phyloP scores from a whole-genome alignment of 64 coral and sea anemone genomes.

The Hydrozoanthus tunicans region DNA sequence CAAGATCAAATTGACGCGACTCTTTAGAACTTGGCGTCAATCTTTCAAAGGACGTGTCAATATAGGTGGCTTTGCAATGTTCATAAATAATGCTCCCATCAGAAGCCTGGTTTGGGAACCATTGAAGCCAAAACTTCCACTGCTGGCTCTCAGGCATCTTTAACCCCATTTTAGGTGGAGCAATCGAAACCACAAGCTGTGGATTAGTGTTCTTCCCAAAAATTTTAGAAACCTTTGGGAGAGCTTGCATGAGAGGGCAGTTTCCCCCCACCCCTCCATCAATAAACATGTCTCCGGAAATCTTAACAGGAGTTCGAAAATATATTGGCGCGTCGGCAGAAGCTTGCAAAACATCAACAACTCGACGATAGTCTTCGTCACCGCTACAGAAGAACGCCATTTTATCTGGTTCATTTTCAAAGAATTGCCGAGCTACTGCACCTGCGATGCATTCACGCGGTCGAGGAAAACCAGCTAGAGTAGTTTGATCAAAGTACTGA shows the following conservation, averaged over 20 bases:
- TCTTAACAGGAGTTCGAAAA: constrained; percentile 47
- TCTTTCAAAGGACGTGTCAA: constrained; percentile 16
- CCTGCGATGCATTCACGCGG: constrained; percentile 39
- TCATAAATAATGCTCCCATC: constrained; percentile 47
- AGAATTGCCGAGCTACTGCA: constrained; percentile 29
- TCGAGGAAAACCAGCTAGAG: constrained; percentile 24
- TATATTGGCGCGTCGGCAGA: constrained; percentile 52
- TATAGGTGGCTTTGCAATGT: neutral
- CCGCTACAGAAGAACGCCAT: constrained; percentile 23
- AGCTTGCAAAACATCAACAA: constrained; percentile 36
- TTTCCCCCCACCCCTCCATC: constrained; percentile 60
- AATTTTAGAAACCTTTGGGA: neutral
- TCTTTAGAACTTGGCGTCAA: constrained; percentile 48
- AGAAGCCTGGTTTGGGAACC: constrained; percentile 45
- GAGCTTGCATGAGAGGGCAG: constrained; percentile 44
- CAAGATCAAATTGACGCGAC: neutral
- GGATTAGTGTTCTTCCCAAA: constrained; percentile 31
- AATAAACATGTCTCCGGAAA: constrained; percentile 27
- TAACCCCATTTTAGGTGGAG: constrained; percentile 14
- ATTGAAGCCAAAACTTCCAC: constrained; percentile 48
- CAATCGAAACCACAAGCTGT: constrained; percentile 36
- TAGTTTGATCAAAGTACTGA: constrained; percentile 32
- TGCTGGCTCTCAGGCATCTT: constrained; percentile 14
- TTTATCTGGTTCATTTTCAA: neutral
- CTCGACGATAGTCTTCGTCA: constrained; percentile 31